phyloP scores from a whole-genome alignment of 2,113 vertebrate genomes.

The Alces alces region DNA sequence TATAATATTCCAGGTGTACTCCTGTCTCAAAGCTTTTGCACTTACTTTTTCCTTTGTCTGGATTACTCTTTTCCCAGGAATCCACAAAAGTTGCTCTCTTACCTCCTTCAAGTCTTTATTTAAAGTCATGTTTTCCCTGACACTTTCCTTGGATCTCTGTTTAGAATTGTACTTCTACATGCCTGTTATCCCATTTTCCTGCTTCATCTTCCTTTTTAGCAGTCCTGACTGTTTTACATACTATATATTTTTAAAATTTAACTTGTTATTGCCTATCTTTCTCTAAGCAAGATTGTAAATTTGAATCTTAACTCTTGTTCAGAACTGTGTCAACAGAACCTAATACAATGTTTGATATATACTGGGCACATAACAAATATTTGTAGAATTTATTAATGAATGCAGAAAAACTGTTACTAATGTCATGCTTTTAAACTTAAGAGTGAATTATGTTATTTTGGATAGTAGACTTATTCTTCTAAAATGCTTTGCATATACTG shows the following conservation, averaged over 20 bases:
- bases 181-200: neutral
- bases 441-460: neutral
- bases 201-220: neutral
- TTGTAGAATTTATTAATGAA: neutral
- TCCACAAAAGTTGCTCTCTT: neutral
- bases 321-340: neutral
- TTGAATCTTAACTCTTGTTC: neutral
- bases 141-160: neutral
- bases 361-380: neutral
- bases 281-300: neutral
- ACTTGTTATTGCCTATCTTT: neutral
- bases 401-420: neutral
- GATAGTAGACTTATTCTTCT: neutral
- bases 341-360: neutral
- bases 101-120: neutral
- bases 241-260: neutral
- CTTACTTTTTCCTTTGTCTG: neutral
- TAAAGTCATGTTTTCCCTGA: neutral
- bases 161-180: neutral
- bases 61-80: neutral
- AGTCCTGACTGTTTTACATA: neutral
- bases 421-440: neutral
- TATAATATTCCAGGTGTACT: neutral
- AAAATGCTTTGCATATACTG: neutral
- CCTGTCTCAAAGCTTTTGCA: neutral